Evolutionary conservation across 1,140 invertebrate species (phyloP).

Genomic region (Lepidurus apus): DNA sequence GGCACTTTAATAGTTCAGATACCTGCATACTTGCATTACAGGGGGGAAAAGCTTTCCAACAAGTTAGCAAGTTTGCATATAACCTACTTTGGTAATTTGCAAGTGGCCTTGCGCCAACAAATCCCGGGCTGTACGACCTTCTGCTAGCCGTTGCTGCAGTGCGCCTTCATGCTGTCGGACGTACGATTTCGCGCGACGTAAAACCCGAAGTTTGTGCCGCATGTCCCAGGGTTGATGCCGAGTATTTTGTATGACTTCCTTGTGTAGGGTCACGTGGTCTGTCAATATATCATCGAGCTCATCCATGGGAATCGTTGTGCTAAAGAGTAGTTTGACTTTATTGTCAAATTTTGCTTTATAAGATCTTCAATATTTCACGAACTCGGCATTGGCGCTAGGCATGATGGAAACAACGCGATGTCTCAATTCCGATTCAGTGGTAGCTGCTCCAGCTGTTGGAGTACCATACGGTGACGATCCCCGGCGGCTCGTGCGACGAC

Average conservation of each 20-base stretch:
- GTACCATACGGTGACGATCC: conserved; percentile 64
- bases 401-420: conserved; percentile 17
- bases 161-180: conserved; percentile 82
- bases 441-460: conserved; percentile 45
- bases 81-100: conserved; percentile 41
- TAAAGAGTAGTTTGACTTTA: conserved; percentile 20
- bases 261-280: conserved; percentile 85
- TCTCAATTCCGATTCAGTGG: conserved; percentile 26
- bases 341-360: neutral
- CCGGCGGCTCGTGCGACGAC: conserved; percentile 46
- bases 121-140: conserved; percentile 74
- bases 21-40: no score
- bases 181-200: conserved; percentile 77
- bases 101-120: conserved; percentile 56
- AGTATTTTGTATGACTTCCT: conserved; percentile 82
- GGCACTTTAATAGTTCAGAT: no score
- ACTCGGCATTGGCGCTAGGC: neutral
- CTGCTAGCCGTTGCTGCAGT: conserved; percentile 81
- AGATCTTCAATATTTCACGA: neutral
- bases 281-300: conserved; percentile 41
- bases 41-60: no score
- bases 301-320: neutral
- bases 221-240: conserved; percentile 86
- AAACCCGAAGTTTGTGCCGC: conserved; percentile 73
- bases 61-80: neutral